Conservation (phyloP, 2,113 vertebrate genomes). For the Gambusia affinis region DNA sequence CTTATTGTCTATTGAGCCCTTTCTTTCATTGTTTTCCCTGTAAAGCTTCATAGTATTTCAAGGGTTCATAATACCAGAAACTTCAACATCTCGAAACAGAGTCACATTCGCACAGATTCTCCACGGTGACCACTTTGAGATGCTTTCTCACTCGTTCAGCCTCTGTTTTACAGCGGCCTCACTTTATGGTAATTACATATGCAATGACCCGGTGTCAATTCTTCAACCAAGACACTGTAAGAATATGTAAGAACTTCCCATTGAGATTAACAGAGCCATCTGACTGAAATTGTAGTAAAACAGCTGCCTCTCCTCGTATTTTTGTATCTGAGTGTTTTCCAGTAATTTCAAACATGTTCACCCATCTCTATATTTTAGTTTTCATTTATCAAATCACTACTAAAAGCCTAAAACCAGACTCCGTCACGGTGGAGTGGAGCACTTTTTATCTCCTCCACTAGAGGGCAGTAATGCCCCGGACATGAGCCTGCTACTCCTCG, state of each 20-base stretch:
- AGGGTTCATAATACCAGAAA: not conserved
- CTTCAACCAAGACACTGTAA: not conserved
- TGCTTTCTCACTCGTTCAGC: not conserved
- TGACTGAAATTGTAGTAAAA: not conserved
- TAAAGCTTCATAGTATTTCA: not conserved
- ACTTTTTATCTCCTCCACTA: constrained; percentile 56
- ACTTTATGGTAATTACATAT: not conserved
- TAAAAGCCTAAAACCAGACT: constrained; percentile 22
- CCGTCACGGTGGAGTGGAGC: constrained; percentile 17
- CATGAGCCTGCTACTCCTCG: constrained; percentile 14
- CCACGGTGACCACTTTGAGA: not conserved
- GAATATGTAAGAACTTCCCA: too few species aligned
- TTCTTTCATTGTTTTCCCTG: not conserved
- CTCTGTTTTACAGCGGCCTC: not conserved
- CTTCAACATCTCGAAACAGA: not conserved
- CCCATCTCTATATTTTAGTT: not conserved
- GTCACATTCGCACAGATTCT: not conserved
- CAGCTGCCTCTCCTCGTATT: not conserved
- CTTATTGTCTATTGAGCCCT: too few species aligned
- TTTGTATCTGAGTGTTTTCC: not conserved
- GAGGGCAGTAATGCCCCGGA: constrained; percentile 71
- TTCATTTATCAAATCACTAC: constrained; percentile 8
- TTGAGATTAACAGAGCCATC: not conserved
- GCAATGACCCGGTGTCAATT: not conserved
- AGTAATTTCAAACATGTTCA: not conserved